Percentiles rank a stretch among this genome's conserved stretches.
These are phyloP conservation scores for Nomada hirtipes DNA, from an alignment of 2,888 invertebrate species.

Conservation along the genomic window DNA sequence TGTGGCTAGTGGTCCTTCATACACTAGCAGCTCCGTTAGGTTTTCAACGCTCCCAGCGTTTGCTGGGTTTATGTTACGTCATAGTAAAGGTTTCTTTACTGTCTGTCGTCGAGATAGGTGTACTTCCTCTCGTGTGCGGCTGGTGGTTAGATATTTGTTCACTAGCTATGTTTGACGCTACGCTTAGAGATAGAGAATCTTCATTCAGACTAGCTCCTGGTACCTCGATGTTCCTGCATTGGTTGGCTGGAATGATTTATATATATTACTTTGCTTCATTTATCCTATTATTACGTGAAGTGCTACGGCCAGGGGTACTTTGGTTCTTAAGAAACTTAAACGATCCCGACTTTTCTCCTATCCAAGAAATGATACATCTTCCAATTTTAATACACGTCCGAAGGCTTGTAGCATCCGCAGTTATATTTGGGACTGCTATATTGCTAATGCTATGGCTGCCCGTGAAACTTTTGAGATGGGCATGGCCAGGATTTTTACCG, in stretches of 20 bases:
- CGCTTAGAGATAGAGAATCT: conserved; percentile 93
- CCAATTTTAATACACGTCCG: conserved; percentile 96
- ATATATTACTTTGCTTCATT: conserved; percentile 99
- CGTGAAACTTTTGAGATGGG: conserved; percentile 92
- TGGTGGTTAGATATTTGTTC: conserved; percentile 99
- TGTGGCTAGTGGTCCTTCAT: conserved; percentile 93
- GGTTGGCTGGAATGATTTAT: conserved; percentile 99
- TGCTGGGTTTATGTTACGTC: conserved; percentile 96
- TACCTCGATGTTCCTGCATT: conserved; percentile 98
- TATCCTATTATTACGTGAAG: conserved; percentile 95
- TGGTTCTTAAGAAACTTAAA: conserved; percentile 99
- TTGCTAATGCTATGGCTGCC: conserved; percentile 98
- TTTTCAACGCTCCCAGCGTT: conserved; percentile 91
- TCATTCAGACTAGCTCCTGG: conserved; percentile 97
- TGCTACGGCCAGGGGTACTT: conserved; percentile 97
- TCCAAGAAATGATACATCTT: conserved; percentile 99
- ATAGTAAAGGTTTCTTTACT: conserved; percentile 96
- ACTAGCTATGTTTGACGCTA: conserved; percentile 95
- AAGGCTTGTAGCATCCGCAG: conserved; percentile 95
- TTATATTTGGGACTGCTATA: conserved; percentile 98
- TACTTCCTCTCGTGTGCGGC: conserved; percentile 98
- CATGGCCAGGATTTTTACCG: conserved; percentile 95
- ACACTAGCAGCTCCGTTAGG: conserved; percentile 92
- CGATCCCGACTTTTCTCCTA: conserved; percentile 99
- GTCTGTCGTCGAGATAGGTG: conserved; percentile 98